phyloP scores from a whole-genome alignment of 2,113 vertebrate genomes.

The Apteryx owenii region DNA sequence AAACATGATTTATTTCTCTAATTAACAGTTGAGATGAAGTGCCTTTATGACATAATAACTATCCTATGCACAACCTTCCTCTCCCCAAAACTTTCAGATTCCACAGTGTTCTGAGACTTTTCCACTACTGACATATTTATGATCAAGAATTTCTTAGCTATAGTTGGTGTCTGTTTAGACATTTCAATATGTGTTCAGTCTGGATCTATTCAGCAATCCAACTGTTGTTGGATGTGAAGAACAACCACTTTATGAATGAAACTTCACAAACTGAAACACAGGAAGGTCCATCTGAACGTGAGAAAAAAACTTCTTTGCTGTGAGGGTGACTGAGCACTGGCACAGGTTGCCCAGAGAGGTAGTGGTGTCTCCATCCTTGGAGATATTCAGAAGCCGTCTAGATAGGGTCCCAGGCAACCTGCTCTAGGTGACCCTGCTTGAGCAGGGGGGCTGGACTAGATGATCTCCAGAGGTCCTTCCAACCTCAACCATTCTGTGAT shows the following conservation, averaged over 20 bases:
- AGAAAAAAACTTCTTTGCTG: not conserved
- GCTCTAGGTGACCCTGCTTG: not conserved
- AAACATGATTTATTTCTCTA: conserved; percentile 31
- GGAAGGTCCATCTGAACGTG: not conserved
- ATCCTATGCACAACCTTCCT: not conserved
- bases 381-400: no score
- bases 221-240: not conserved
- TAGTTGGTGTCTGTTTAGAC: conserved; percentile 29
- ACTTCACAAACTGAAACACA: not conserved
- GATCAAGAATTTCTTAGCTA: conserved; percentile 43
- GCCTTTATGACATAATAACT: not conserved
- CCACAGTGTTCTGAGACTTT: not conserved
- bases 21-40: conserved; percentile 27
- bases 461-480: not conserved
- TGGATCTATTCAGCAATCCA: not conserved
- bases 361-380: not conserved
- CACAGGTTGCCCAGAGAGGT: not conserved
- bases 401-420: no score
- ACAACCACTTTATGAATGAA: not conserved
- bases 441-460: not conserved
- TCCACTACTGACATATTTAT: conserved; percentile 18
- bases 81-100: conserved; percentile 2
- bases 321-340: not conserved
- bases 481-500: not conserved
- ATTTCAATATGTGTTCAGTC: conserved; percentile 20